phyloP scores from a whole-genome alignment of 2,888 invertebrate species.

The Oxystoma pomonae region DNA sequence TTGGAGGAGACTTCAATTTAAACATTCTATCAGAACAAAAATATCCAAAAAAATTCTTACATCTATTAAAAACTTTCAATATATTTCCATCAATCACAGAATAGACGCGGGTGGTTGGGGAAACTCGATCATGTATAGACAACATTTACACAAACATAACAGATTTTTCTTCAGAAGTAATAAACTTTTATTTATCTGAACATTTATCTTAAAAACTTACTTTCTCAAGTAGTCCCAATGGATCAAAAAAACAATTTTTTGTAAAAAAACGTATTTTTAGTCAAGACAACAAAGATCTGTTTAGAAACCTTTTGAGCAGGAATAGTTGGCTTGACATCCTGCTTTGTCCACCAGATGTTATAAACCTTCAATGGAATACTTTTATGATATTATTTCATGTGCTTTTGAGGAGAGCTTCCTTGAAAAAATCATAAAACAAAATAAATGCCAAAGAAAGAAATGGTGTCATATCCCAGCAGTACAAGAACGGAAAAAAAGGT shows the following conservation, averaged over 20 bases:
- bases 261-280: not conserved
- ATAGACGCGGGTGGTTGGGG: not conserved
- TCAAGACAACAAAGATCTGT: no score
- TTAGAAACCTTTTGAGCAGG: no score
- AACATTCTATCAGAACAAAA: not conserved
- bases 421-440: not conserved
- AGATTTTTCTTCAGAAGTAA: not conserved
- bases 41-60: not conserved
- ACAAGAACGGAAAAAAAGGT: not conserved
- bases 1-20: not conserved
- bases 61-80: not conserved
- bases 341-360: not conserved
- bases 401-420: not conserved
- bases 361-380: not conserved
- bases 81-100: not conserved
- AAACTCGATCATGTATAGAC: not conserved
- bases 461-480: not conserved
- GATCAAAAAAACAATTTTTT: not conserved
- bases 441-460: not conserved
- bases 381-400: no score
- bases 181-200: not conserved
- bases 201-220: not conserved
- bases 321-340: not conserved
- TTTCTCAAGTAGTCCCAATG: not conserved
- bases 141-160: not conserved